Base-by-base conservation (phyloP, 2,888 invertebrate species). In the Drosophila anceps region DNA sequence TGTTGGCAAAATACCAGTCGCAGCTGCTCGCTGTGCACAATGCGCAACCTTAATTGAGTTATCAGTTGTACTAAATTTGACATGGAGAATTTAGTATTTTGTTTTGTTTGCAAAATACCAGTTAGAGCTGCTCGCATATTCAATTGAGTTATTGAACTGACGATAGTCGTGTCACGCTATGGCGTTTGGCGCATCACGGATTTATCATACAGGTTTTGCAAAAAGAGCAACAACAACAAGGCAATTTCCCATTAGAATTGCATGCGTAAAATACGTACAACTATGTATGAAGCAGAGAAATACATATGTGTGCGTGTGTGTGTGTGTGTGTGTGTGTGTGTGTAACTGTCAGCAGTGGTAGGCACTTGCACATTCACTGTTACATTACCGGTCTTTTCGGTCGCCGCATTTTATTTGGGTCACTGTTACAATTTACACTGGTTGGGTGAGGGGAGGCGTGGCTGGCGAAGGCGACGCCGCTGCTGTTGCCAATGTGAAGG, bases 341-440 rank as follows among this genome's bases (percentile, higher is more conserved):
- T 46, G 67, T 65, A 69, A 59, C 53, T 79, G 71, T 59, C 62
- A 58, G 67, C 50, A 20, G 12, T 55, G 67, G 77, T 29, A 63
- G 73, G 69, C 80, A 76, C 80, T 78, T 79, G 89, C 83, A 84
- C 86, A 89, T 89, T 87, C 86, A 81, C 88, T 88, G 81, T 90
- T 90, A 90, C 75, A 88, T 87, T 87, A 90, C 86, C 90, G 86
- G 86, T 88, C 88, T 88, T 90, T 90, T 85, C 51, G 90, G 88
- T 84, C 72, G 83, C 69, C 81, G 64, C 84, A 80, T 88, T 78
- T 82, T 88, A 90, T 90, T 86, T 91, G 85, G 89, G 89, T 90
- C 91, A 90, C 90, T 90, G 91, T 91, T 91, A 90, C 91, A 82
- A 76, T 90, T 88, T 77, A 74, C 87, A 65, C 73, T 57, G 53